A percentile compares a stretch with the other conserved stretches of the same genome.
These are phyloP conservation scores for Sander lucioperca DNA, from an alignment of 2,113 vertebrate species.

Conservation along the genomic window DNA sequence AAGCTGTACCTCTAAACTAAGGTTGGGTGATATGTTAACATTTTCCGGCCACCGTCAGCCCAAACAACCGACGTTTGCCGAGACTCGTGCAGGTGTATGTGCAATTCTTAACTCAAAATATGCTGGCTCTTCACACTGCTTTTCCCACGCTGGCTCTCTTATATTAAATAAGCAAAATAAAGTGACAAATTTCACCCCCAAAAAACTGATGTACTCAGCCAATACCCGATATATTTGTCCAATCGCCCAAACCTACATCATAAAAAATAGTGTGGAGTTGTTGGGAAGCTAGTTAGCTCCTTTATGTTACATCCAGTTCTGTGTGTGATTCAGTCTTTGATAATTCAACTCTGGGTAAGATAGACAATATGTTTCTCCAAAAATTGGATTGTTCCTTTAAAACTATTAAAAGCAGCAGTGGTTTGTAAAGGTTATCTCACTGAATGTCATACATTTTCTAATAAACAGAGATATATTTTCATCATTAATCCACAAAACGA, in stretches of 20 bases:
- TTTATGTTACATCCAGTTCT: neutral
- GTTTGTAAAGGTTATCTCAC: slow-evolving; percentile 16
- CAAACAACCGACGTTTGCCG: no score
- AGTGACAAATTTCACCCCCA: no score
- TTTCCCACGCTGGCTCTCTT: no score
- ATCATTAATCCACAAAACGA: slow-evolving; percentile 9
- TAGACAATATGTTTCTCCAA: neutral
- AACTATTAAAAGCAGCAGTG: neutral
- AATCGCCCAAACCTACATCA: no score
- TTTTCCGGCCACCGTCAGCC: no score
- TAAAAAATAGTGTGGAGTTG: neutral
- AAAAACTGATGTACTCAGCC: no score
- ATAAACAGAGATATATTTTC: neutral
- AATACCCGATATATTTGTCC: no score
- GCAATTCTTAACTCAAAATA: no score
- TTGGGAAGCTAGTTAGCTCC: neutral
- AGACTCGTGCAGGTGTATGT: no score
- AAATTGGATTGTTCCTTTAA: neutral
- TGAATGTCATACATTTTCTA: neutral
- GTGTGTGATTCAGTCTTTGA: neutral
- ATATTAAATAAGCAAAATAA: no score
- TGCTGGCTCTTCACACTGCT: no score
- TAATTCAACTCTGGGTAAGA: neutral
- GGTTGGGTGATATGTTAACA: no score
- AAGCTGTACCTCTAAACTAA: neutral